Evolutionary conservation across 2,888 invertebrate species (phyloP), one percentile per base, ranked within the genome.

Genomic region (Eristalis arbustorum): DNA sequence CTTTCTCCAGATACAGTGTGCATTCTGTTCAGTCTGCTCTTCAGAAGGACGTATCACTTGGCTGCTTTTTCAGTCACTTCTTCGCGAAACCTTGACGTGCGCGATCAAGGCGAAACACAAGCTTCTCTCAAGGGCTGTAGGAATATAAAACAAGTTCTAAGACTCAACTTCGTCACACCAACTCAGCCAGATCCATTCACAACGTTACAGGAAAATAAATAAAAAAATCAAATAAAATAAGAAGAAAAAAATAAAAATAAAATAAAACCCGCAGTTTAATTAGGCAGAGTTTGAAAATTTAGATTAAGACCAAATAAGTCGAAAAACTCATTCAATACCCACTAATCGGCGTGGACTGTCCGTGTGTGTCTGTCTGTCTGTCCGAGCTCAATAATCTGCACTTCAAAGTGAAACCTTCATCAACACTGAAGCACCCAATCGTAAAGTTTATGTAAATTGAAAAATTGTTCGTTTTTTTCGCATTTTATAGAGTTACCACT

Each of bases 301-400:
- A 11, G 63, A 71, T 75, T 69, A 49, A 18, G 18, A 18, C 49
- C 49, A 49, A 49, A 49, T 49, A 49, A 18, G 49, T 49, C 49
- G n/a, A 49, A 49, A 18, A 49, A 18, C 18, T 49, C 18, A 49
- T 49, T 49, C 49, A 18, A 49, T n/a, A 49, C 49, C 49, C 49
- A 49, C 49, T 49, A 49, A 49, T 49, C 49, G 49, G 10, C 31
- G 1, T 18, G 18, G 18, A 49, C 18, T n/a, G 49, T 13, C 37
- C 10, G 31, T 4, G 4, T n/a, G 42, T n/a, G 49, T 13, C 37
- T 31, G 31, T 4, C 14, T n/a, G 42, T 42, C 42, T 42, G 14
- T 3, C 42, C 2, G 49, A 49, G 49, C 37, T 37, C 37, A 37
- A 37, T 49, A 31, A 18, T 49, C 49, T 49, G 49, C 49, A 49